Evolutionary conservation across 2,888 invertebrate species (phyloP), one percentile per base, ranked within the genome.

Genomic region (Lasioglossum marginatum): DNA sequence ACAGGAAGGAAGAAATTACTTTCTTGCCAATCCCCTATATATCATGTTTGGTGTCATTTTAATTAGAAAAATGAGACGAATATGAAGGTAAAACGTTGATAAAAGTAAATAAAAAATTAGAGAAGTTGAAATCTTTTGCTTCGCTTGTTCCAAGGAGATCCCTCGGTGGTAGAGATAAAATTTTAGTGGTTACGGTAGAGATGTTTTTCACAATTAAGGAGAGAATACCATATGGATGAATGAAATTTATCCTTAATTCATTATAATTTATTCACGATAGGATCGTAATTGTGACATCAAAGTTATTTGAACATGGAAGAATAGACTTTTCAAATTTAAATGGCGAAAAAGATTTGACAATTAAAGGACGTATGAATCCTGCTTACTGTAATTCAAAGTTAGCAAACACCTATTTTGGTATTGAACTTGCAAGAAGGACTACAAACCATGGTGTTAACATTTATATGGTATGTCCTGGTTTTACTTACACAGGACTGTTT

Each of bases 331-430:
- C 97, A 0, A 97, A 97, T 92, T 94, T 98, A 84, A 97, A 97
- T 93, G 94, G 96, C 77, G 96, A 96, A 91, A 95, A 96, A 88
- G 96, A 96, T 84, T 95, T 96, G n/a, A 92, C 93, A 0, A 90
- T 88, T 3, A 94, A 94, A 79, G 93, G 93, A 40, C 92, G 95
- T 27, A 95, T 93, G 95, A 97, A 97, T 93, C 96, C 96, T 19
- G 96, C 96, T 0, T 98, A 98, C 93, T 96, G 96, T 86, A 97
- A 97, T 94, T 97, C 98, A 0, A 98, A 98, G 95, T 94, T 98
- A 76, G 97, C 97, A 92, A 98, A 98, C 93, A 96, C 96, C 3
- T 97, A 98, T 93, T 98, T 97, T 94, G 96, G 96, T 23, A 95
- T 96, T 84, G 97, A 97, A 77, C 94, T 98, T 63, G 96, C 97